Percentiles rank a stretch among this genome's conserved stretches.
These are phyloP conservation scores for Pediacus dermestoides DNA, from an alignment of 2,888 invertebrate genomes.

Conservation along the genomic window DNA sequence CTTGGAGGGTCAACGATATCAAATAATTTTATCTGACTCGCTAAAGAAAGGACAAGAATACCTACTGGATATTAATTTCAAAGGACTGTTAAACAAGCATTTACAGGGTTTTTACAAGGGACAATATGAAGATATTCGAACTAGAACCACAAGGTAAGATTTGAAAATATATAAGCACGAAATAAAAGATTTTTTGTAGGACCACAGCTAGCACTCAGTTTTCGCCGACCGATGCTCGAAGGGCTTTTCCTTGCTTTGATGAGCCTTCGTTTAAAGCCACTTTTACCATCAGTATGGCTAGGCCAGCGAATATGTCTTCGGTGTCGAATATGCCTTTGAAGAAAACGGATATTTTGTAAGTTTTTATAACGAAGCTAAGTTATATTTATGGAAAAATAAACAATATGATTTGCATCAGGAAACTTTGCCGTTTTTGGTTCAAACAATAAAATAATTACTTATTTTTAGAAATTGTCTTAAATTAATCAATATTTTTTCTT, in stretches of 20 bases:
- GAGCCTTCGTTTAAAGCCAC: constrained; percentile 78
- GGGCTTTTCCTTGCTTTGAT: constrained; percentile 85
- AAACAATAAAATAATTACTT: neutral
- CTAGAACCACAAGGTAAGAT: constrained; percentile 23
- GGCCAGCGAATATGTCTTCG: constrained; percentile 53
- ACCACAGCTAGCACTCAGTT: constrained; percentile 79
- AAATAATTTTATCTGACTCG: constrained; percentile 42
- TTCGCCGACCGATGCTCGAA: constrained; percentile 72
- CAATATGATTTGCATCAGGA: neutral
- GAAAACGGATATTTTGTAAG: constrained; percentile 29
- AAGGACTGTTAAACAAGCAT: constrained; percentile 54
- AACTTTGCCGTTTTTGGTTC: neutral
- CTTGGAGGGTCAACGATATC: constrained; percentile 42
- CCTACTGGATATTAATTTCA: constrained; percentile 53
- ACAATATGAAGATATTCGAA: constrained; percentile 46
- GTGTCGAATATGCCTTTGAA: constrained; percentile 68
- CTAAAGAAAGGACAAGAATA: constrained; percentile 46
- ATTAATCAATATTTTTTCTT: too few relatives aligned
- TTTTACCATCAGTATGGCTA: constrained; percentile 66
- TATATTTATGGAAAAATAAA: too few relatives aligned
- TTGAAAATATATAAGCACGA: neutral
- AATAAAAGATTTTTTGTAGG: constrained; percentile 46
- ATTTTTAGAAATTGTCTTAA: too few relatives aligned
- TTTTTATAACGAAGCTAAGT: too few relatives aligned
- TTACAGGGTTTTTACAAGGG: constrained; percentile 59